Conservation (phyloP, 2,888 invertebrate genomes). For the Morpho achilles region DNA sequence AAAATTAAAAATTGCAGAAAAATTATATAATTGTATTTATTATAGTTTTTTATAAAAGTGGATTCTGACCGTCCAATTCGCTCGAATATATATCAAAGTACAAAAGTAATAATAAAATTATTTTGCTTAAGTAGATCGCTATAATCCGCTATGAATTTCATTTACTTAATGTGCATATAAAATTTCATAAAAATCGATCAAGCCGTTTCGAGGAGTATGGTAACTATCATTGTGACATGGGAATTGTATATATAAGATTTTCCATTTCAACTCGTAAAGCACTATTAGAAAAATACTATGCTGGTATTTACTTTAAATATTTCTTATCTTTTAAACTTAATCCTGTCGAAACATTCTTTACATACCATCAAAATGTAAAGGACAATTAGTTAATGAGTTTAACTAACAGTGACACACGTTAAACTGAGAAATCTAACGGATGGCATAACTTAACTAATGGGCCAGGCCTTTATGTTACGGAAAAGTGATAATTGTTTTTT, state of each 20-base stretch:
- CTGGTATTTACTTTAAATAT: background rate
- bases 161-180: too few relatives aligned
- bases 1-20: background rate
- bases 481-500: conserved; percentile 19
- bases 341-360: background rate
- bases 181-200: too few relatives aligned
- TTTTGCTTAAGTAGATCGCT: too few relatives aligned
- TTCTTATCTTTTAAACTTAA: background rate
- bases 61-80: too few relatives aligned
- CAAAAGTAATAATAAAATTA: background rate
- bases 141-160: too few relatives aligned
- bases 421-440: conserved; percentile 45
- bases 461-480: conserved; percentile 32
- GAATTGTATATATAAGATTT: background rate
- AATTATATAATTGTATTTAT: background rate
- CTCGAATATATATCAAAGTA: too few relatives aligned
- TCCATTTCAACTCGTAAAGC: background rate
- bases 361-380: background rate
- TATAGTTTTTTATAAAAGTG: too few relatives aligned
- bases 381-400: conserved; percentile 40
- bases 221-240: background rate
- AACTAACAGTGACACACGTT: conserved; percentile 38
- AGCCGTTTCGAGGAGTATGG: too few relatives aligned
- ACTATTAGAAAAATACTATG: background rate
- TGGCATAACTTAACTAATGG: conserved; percentile 32